A percentile compares a stretch with the other conserved stretches of the same genome.
These are phyloP conservation scores for Paramacrobiotus metropolitanus DNA, from an alignment of 1,140 invertebrate species.

Conservation along the genomic window DNA sequence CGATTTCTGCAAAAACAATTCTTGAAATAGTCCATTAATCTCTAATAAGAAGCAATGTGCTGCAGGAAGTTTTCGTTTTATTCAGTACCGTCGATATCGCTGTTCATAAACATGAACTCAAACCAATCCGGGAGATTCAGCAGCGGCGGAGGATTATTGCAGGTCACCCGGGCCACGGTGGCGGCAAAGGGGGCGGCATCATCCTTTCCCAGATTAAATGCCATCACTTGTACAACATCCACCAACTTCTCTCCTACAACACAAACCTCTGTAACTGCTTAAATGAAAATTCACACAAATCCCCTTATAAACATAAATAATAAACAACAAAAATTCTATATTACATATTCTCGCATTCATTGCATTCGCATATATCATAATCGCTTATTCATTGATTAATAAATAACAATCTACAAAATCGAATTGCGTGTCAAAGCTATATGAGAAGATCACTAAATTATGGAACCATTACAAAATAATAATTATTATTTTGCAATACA, in stretches of 20 bases:
- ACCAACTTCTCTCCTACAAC: not conserved
- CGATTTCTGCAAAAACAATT: slow-evolving; percentile 39
- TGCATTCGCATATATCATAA: no score
- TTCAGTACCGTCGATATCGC: not conserved
- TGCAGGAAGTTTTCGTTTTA: not conserved
- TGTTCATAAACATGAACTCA: slow-evolving; percentile 5
- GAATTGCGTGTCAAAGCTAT: no score
- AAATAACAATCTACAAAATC: no score
- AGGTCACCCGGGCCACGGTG: not conserved
- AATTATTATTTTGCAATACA: not conserved
- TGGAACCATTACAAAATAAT: not conserved
- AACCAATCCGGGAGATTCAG: slow-evolving; percentile 1
- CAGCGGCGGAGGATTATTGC: not conserved
- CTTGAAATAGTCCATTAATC: not conserved
- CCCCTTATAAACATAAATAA: no score
- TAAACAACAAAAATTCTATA: no score
- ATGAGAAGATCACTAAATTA: no score
- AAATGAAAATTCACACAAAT: no score
- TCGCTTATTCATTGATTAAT: no score
- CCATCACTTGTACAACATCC: not conserved
- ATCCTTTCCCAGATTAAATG: not conserved
- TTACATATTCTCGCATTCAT: no score
- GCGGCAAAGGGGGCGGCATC: not conserved
- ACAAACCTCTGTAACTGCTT: no score
- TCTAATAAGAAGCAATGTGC: not conserved